phyloP scores from a whole-genome alignment of 2,113 vertebrate genomes.

The Furnarius figulus region DNA sequence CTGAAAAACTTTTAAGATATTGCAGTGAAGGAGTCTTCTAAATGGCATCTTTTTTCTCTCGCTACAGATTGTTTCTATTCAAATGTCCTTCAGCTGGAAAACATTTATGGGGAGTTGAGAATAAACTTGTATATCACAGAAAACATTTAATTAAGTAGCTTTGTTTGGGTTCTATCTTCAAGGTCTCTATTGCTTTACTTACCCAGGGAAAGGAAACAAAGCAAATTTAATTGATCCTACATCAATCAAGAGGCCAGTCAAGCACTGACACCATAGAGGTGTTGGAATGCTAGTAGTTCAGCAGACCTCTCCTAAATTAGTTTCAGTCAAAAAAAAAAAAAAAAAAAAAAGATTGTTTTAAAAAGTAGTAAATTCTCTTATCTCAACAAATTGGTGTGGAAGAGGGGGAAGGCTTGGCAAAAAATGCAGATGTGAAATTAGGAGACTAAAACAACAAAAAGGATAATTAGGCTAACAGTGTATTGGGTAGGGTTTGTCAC shows the following conservation, averaged over 20 bases:
- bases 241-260: background rate
- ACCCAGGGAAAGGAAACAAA: background rate
- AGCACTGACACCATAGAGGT: background rate
- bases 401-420: rapidly evolving
- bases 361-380: background rate
- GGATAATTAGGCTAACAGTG: background rate
- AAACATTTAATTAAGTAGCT: background rate
- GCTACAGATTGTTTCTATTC: background rate
- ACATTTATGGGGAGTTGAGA: background rate
- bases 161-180: background rate
- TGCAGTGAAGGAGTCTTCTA: background rate
- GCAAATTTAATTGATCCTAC: background rate
- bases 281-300: background rate
- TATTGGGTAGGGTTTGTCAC: rapidly evolving
- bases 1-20: background rate
- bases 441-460: background rate
- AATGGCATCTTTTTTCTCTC: background rate
- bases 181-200: background rate
- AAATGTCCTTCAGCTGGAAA: background rate
- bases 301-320: background rate
- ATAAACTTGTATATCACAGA: background rate
- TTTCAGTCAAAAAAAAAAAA: background rate
- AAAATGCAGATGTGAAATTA: background rate
- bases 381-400: rapidly evolving
- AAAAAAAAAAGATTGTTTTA: background rate